Base-by-base conservation (phyloP, 1,140 invertebrate genomes). In the Drosophila setifemur region DNA sequence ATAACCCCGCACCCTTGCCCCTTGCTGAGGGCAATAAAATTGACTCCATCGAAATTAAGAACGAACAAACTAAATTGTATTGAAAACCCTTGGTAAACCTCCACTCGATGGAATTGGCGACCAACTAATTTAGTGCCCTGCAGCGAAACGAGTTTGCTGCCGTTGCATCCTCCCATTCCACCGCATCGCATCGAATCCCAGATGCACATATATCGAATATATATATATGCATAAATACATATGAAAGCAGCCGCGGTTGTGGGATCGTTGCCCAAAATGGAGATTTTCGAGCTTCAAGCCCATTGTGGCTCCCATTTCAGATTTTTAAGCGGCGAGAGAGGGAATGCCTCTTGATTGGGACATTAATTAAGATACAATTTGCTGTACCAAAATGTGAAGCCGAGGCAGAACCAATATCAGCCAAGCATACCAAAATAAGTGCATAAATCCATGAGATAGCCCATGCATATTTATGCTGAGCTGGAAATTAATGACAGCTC, bases 351-450 rank as follows among this genome's bases (percentile, higher is more conserved):
- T 63, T 66, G 78, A 72, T 79, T 85, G 79, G 79, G 61, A 79
- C 79, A 85, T 85, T 85, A 85, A 85, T 85, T 86, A 86, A 86
- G 79, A 85, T 75, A 85, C 81, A 85, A 86, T 75, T 63, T 83
- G 66, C 64, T 53, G 54, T 63, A 70, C 64, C 66, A 39, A 72
- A 55, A 55, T 37, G 53, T 28, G 67, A n/a, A 12, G 14, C 9
- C 16, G 2, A 18, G 33, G 14, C 23, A 45, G 12, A 14, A 12
- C 68, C 37, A 31, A 49, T 64, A 44, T 28, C 44, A 28, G 31
- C 11, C 28, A 50, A 47, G 57, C 63, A 43, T 52, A 16, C 42
- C 7, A 31, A 40, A 61, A 54, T 64, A 58, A 47, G 43, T 79
- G 40, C 35, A 35, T 6, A 28, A 35, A 28, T 43, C n/a, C n/a